phyloP scores from a whole-genome alignment of 2,113 vertebrate species.

The Silurus glanis region DNA sequence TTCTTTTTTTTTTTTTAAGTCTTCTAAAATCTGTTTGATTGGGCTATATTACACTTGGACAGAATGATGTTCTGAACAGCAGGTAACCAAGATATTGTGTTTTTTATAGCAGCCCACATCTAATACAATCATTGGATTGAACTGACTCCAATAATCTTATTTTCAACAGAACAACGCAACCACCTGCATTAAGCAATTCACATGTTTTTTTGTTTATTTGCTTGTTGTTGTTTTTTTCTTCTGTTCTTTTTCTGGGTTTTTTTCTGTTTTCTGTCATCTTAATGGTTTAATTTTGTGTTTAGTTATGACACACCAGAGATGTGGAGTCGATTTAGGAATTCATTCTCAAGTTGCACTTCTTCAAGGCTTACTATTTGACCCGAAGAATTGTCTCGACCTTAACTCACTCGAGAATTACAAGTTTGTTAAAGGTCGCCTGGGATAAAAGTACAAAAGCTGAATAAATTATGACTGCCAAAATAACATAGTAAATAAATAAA shows the following conservation, averaged over 20 bases:
- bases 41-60: conserved; percentile 17
- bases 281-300: background rate
- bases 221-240: no score
- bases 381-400: background rate
- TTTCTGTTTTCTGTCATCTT: background rate
- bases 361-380: background rate
- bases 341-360: background rate
- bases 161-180: background rate
- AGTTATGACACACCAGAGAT: background rate
- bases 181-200: background rate
- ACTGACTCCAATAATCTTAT: background rate
- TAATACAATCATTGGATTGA: background rate
- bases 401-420: background rate
- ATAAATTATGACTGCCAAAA: background rate
- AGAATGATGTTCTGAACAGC: conserved; percentile 12
- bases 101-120: background rate
- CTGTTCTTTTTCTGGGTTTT: no score
- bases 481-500: conserved; percentile 6
- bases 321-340: background rate
- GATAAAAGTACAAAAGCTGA: background rate
- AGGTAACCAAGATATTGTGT: conserved; percentile 5
- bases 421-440: background rate
- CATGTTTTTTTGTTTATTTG: background rate
- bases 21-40: background rate
- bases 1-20: background rate